Evolutionary conservation across 2,113 vertebrate species (phyloP), one percentile per base, ranked within the genome.

Genomic region (Tamias sibiricus): DNA sequence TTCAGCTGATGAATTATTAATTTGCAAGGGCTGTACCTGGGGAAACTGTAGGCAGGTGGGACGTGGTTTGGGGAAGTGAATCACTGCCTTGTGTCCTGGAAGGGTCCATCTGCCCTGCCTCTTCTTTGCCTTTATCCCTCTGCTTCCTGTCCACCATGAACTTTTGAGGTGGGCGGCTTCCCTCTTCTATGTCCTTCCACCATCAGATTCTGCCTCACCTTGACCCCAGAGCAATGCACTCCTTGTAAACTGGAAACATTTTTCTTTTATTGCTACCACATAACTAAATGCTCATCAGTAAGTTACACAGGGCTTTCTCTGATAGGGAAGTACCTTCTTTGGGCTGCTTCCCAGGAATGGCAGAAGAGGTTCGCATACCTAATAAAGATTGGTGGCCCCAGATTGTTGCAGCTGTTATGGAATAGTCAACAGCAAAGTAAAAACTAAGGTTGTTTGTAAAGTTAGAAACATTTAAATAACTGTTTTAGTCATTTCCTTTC

Each of bases 381-480:
- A 22, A 2, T 1, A 26, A 35, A 3, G 14, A 14, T 14, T 4
- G 19, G 19, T 4, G 2, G 11, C 14, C 54, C 20, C 16, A 47
- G 13, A 74, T 8, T 26, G 11, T 13, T 47, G 20, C 80, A 90
- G 81, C 40, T 86, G 11, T 79, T 66, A 52, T 0, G 69, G 37
- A 82, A 49, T 13, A 42, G 12, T 44, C 42, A 35, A 40, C 13
- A 69, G 20, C 89, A 49, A 84, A 32, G 52, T 85, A 16, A 22
- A 59, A 28, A 19, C 0, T 14, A 24, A 75, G 47, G 4, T 57
- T 64, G 8, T 28, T 26, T 57, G 57, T 71, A 86, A 94, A 94
- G 95, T 90, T 69, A 90, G 87, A 88, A 66, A 71, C 37, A 3
- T 59, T 94, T 90, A 92, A 88, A 83, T 59, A 52, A n/a, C 66